A percentile compares a stretch with the other conserved stretches of the same genome.
Conservation (phyloP, 2,888 invertebrate genomes). For the Emmelina monodactyla region DNA sequence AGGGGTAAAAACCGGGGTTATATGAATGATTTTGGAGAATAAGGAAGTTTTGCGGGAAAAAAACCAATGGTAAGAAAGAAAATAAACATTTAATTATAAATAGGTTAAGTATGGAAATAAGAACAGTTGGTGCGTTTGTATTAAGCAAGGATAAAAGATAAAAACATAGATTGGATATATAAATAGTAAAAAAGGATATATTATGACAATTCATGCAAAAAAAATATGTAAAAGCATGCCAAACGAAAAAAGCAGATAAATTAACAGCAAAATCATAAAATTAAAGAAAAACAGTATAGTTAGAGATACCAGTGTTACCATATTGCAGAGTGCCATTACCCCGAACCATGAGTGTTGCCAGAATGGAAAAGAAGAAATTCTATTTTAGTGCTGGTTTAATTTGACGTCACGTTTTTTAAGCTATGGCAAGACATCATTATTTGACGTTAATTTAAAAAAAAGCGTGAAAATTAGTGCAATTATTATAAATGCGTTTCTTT, state of each 20-base stretch:
- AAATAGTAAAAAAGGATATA: background rate
- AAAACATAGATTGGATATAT: background rate
- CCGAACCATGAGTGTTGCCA: constrained; percentile 61
- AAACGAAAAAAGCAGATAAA: background rate
- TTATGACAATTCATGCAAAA: background rate
- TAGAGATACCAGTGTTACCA: constrained; percentile 55
- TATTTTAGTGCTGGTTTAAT: constrained; percentile 34
- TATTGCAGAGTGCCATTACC: constrained; percentile 61
- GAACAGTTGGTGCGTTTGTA: too few relatives aligned
- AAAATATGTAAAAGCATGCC: background rate
- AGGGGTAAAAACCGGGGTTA: too few relatives aligned
- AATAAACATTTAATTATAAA: too few relatives aligned
- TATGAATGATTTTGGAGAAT: too few relatives aligned
- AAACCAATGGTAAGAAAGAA: too few relatives aligned
- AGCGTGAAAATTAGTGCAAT: background rate
- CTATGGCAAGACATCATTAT: constrained; percentile 43
- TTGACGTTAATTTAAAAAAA: constrained; percentile 11
- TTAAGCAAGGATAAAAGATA: background rate
- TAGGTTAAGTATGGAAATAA: too few relatives aligned
- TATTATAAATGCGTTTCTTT: background rate
- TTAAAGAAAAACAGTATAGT: background rate
- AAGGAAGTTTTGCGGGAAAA: too few relatives aligned
- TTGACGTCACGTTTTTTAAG: constrained; percentile 5
- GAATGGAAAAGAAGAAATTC: constrained; percentile 54
- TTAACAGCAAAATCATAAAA: background rate